Evolutionary conservation across 2,888 invertebrate genomes (phyloP), one percentile per base, ranked within the genome.

Genomic region (Lamproptera curius): DNA sequence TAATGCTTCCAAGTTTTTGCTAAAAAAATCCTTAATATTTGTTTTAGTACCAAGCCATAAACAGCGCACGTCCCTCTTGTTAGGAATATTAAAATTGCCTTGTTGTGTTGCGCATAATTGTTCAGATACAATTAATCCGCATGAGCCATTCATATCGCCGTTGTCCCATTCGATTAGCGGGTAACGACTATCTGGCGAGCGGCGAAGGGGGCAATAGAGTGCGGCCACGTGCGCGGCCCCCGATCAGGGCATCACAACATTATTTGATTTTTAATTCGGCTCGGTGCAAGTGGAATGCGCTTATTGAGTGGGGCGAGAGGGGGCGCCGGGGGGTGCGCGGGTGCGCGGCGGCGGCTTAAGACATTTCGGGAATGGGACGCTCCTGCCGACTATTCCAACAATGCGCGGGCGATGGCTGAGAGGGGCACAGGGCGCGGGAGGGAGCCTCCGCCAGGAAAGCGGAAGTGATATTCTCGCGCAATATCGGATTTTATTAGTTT

Each of bases 221-320:
- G 37, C 11, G 17, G 45, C 34, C 31, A 34, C 46, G 42, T 17
- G 47, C 13, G 38, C 10, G 15, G 13, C 72, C 68, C 69, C 73
- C 72, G 2, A 28, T 10, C 4, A 9, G 28, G 9, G 9, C 28
- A 28, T 10, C 77, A 73, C 77, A 76, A 75, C 77, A 82, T 85
- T 86, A 84, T 86, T 86, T 85, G 84, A 86, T 86, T 85, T 84
- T 77, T 76, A 83, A 85, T 85, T 83, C 65, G 76, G 55, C 70
- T 56, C 78, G 73, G 68, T 65, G 73, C 73, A 69, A 64, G 64
- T 61, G 82, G 79, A 77, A 80, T 82, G 79, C 68, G 71, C 75
- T 80, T 76, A 83, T 81, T 78, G 76, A 82, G 67, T 79, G 59
- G 63, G 65, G 28, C 60, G 67, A 63, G 62, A 58, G 61, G 51